Conservation (phyloP, 2,888 invertebrate species). For the Mesorhabditis belari region DNA sequence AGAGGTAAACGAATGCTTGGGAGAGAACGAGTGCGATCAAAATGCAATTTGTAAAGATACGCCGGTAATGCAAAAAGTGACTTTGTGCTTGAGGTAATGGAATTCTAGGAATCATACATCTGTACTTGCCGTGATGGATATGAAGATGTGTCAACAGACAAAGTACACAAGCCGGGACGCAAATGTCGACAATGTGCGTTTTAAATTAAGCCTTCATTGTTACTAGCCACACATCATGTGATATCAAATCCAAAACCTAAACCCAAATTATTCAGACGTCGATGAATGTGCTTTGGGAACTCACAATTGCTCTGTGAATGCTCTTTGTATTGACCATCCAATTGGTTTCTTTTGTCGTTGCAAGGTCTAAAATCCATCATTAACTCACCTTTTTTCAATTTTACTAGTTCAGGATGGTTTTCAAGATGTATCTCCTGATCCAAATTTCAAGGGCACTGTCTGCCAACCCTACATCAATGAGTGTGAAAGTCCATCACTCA, state of each 20-base stretch:
- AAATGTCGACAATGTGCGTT: conserved; percentile 36
- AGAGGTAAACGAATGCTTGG: conserved; percentile 44
- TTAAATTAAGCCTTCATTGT: not conserved
- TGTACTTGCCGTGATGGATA: conserved; percentile 47
- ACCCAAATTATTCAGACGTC: conserved; percentile 65
- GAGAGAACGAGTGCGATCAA: conserved; percentile 41
- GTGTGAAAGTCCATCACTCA: conserved; percentile 39
- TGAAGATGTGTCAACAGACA: conserved; percentile 41
- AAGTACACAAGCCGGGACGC: conserved; percentile 38
- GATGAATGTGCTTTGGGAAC: conserved; percentile 75
- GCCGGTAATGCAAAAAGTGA: conserved; percentile 19
- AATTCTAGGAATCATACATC: conserved; percentile 24
- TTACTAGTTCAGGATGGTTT: conserved; percentile 20
- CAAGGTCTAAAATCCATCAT: not conserved
- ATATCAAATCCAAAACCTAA: not conserved
- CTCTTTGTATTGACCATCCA: conserved; percentile 77
- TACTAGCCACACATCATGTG: not conserved
- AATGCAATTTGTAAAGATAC: conserved; percentile 47
- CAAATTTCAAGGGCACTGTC: conserved; percentile 38
- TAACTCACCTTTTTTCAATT: not conserved
- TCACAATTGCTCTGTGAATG: conserved; percentile 79
- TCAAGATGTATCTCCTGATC: conserved; percentile 52
- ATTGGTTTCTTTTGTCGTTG: conserved; percentile 86
- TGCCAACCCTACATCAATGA: conserved; percentile 48
- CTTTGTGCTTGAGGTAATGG: conserved; percentile 5